A percentile compares a stretch with the other conserved stretches of the same genome.
Evolutionary conservation across 92 coral and sea anemone species (phyloP).

Genomic region (Parazoanthus swiftii): DNA sequence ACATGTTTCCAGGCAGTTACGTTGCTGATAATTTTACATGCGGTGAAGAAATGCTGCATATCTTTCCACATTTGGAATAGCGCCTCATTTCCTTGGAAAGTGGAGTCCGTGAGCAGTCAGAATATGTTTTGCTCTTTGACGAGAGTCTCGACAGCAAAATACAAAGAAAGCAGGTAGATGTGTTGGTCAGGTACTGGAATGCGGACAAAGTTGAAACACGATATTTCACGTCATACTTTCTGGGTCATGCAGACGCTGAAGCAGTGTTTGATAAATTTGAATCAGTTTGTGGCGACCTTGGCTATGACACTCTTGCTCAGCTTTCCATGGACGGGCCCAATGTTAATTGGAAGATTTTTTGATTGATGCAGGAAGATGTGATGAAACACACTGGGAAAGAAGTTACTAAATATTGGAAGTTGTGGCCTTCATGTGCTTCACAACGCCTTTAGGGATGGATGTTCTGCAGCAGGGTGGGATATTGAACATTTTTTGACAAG

Average conservation of each 20-base stretch:
- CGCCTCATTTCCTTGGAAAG: background rate
- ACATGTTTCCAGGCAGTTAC: slow-evolving; percentile 10
- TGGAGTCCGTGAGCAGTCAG: slow-evolving; percentile 28
- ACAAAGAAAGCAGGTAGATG: slow-evolving; percentile 42
- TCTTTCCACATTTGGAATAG: too few species aligned
- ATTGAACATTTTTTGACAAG: slow-evolving; percentile 42
- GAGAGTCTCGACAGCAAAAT: slow-evolving; percentile 36
- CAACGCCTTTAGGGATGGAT: slow-evolving; percentile 49
- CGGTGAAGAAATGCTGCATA: too few species aligned
- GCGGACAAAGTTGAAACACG: slow-evolving; percentile 35
- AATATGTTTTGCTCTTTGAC: slow-evolving; percentile 37
- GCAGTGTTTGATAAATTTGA: slow-evolving; percentile 38
- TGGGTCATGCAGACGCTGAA: slow-evolving; percentile 52
- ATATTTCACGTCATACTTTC: slow-evolving; percentile 39
- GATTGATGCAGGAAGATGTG: slow-evolving; percentile 27
- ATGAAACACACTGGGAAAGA: slow-evolving; percentile 28
- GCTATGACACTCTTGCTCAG: slow-evolving; percentile 35
- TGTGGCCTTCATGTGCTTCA: slow-evolving; percentile 49
- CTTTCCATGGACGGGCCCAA: slow-evolving; percentile 42
- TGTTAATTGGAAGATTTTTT: slow-evolving; percentile 42
- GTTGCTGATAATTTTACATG: too few species aligned
- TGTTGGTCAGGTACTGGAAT: slow-evolving; percentile 38
- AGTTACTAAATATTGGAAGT: slow-evolving; percentile 42
- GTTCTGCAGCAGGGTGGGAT: slow-evolving; percentile 49
- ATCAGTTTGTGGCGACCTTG: slow-evolving; percentile 14